A percentile compares a stretch with the other conserved stretches of the same genome.
Conservation (phyloP, 2,888 invertebrate genomes). For the Trichopoda pennipes region DNA sequence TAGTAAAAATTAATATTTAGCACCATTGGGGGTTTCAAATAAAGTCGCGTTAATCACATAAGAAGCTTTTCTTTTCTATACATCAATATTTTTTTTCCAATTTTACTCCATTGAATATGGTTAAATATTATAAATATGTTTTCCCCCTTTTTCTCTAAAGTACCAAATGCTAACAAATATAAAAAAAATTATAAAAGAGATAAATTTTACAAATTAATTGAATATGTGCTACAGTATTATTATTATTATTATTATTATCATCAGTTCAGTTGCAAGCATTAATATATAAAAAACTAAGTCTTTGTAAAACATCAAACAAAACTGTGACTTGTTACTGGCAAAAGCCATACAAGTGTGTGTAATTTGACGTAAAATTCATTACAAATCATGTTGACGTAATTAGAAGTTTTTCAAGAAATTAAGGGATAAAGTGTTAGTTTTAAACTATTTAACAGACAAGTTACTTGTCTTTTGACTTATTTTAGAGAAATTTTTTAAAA, state of each 20-base stretch:
- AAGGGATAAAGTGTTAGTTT: too few species aligned
- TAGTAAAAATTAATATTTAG: slow-evolving; percentile 64
- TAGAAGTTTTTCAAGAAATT: not conserved
- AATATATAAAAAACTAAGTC: not conserved
- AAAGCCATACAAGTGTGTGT: slow-evolving; percentile 19
- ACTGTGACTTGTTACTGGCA: slow-evolving; percentile 15
- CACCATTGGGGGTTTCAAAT: slow-evolving; percentile 62
- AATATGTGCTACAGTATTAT: slow-evolving; percentile 46
- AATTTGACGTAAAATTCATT: slow-evolving; percentile 23
- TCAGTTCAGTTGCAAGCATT: not conserved
- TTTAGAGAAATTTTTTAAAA: not conserved
- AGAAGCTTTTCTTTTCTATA: slow-evolving; percentile 56
- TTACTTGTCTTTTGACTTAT: not conserved
- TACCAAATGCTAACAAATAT: slow-evolving; percentile 18
- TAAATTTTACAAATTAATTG: slow-evolving; percentile 55
- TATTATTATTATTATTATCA: not conserved
- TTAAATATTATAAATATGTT: slow-evolving; percentile 39
- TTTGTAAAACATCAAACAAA: slow-evolving; percentile 21
- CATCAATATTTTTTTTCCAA: slow-evolving; percentile 9
- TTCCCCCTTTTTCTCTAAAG: slow-evolving; percentile 26
- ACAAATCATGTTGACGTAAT: not conserved
- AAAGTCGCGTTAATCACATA: slow-evolving; percentile 51
- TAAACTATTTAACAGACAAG: too few species aligned
- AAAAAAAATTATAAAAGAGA: slow-evolving; percentile 8
- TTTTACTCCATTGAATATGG: slow-evolving; percentile 46